These are phyloP conservation scores for Gallinago jamesoni DNA, from an alignment of 2,113 vertebrate species.

Conservation along the genomic window DNA sequence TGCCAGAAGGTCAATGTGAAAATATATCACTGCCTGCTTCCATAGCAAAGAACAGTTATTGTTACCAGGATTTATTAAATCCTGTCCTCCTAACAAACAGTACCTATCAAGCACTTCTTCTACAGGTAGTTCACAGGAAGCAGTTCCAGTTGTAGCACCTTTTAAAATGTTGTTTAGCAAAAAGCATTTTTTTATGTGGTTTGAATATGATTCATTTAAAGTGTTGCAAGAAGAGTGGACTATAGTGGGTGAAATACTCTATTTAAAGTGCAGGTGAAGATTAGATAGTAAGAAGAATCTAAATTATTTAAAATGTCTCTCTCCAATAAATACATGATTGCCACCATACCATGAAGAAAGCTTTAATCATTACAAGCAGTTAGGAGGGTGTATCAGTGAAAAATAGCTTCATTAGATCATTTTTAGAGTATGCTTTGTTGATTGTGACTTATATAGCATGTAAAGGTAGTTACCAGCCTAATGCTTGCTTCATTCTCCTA, in stretches of 20 bases:
- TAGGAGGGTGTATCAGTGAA: not conserved
- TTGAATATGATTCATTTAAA: not conserved
- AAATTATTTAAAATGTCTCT: not conserved
- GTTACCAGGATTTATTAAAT: slow-evolving; percentile 13
- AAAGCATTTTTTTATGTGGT: not conserved
- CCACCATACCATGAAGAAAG: not conserved
- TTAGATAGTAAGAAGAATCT: not conserved
- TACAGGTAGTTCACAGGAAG: not conserved
- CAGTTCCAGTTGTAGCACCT: not conserved
- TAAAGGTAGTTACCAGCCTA: not conserved
- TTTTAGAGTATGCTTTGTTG: not conserved
- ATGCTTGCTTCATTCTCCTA: not conserved
- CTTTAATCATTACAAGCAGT: not conserved
- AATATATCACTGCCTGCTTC: not conserved
- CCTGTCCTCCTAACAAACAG: not conserved
- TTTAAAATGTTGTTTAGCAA: not conserved
- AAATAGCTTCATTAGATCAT: not conserved
- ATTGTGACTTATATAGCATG: not conserved
- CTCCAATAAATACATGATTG: not conserved
- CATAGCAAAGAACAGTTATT: not conserved
- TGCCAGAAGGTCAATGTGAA: slow-evolving; percentile 18
- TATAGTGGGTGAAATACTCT: not conserved
- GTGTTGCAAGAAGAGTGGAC: not conserved
- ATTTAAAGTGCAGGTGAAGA: not conserved
- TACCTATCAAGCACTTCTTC: not conserved